A percentile compares a stretch with the other conserved stretches of the same genome.
Evolutionary conservation across 2,113 vertebrate genomes (phyloP).

Genomic region (Grammomys dolichurus): DNA sequence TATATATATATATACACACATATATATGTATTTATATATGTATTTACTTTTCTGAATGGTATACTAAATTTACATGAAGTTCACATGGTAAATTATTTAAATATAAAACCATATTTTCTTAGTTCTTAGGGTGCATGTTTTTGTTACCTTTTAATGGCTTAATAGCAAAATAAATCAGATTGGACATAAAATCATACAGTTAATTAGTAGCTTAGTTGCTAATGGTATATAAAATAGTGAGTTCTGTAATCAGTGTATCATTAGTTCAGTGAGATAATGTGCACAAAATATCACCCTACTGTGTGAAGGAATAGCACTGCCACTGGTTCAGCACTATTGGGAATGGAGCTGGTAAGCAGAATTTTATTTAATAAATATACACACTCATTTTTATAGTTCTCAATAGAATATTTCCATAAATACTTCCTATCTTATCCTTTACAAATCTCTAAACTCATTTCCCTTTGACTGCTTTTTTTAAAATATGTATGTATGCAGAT

Average conservation of each 20-base stretch:
- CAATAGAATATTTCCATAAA: not conserved
- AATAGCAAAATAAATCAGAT: slow-evolving; percentile 13
- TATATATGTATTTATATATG: too few species aligned
- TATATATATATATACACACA: too few species aligned
- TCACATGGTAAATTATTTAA: slow-evolving; percentile 56
- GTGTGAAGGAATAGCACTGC: not conserved
- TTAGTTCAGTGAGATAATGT: slow-evolving; percentile 33
- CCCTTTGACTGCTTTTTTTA: not conserved
- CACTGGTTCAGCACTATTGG: not conserved
- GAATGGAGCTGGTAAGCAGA: not conserved
- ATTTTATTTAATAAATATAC: not conserved
- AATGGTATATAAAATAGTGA: slow-evolving; percentile 33
- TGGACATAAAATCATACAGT: not conserved
- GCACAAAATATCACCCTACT: not conserved
- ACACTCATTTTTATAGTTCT: not conserved
- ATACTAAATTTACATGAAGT: not conserved
- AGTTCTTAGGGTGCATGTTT: not conserved
- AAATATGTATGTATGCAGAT: not conserved
- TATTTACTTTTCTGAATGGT: not conserved
- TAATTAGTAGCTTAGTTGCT: slow-evolving; percentile 34
- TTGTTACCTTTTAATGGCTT: slow-evolving; percentile 15
- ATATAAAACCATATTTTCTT: slow-evolving; percentile 33
- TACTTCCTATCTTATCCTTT: not conserved
- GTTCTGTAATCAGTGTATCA: not conserved
- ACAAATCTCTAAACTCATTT: slow-evolving; percentile 12